Conservation (phyloP, 2,888 invertebrate species). For the Metalampra italica region DNA sequence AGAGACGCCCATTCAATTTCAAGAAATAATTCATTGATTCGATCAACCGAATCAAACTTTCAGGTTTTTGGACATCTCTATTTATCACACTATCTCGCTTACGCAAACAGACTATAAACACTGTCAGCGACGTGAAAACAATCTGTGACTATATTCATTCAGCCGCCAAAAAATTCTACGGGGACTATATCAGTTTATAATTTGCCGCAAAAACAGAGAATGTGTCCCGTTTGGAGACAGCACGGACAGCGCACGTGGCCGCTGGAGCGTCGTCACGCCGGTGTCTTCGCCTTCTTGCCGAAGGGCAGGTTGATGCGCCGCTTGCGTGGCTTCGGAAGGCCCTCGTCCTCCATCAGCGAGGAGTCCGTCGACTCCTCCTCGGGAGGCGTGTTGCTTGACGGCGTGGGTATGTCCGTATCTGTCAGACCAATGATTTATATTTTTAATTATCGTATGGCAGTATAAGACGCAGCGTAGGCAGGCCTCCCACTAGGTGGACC, state of each 20-base stretch:
- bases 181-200: background rate
- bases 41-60: no score
- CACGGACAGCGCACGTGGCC: constrained; percentile 6
- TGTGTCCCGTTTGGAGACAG: background rate
- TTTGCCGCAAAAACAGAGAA: constrained; percentile 2
- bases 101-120: no score
- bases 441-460: no score
- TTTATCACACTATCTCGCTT: no score
- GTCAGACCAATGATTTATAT: background rate
- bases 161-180: no score
- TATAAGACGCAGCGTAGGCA: no score
- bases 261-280: constrained; percentile 53
- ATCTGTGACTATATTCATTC: no score
- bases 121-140: no score
- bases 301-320: constrained; percentile 83
- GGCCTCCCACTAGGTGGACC: no score
- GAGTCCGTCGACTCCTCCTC: constrained; percentile 87
- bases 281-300: constrained; percentile 77
- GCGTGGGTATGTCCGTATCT: constrained; percentile 33
- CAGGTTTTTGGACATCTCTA: no score
- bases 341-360: constrained; percentile 82
- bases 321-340: constrained; percentile 71
- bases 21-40: no score
- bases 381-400: constrained; percentile 57
- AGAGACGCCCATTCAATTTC: no score